These are phyloP conservation scores for Eupeodes luniger DNA, from an alignment of 2,888 invertebrate genomes.

Conservation along the genomic window DNA sequence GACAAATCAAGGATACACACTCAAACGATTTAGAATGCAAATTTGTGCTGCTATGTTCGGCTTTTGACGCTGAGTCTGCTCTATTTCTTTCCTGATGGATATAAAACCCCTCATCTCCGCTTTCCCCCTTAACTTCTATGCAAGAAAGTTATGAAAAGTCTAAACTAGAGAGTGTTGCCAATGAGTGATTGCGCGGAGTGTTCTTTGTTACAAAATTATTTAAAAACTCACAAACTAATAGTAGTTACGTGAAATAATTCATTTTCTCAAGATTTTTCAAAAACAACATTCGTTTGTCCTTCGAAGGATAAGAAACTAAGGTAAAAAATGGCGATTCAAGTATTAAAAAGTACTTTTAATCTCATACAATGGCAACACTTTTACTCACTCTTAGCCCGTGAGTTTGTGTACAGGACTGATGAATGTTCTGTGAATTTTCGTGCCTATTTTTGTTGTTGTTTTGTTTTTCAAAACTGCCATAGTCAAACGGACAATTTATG, in stretches of 20 bases:
- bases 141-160: neutral
- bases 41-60: slow-evolving; percentile 16
- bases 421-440: slow-evolving; percentile 61
- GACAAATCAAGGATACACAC: slow-evolving; percentile 49
- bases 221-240: no score
- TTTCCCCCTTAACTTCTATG: neutral
- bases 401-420: slow-evolving; percentile 38
- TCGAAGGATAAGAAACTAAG: no score
- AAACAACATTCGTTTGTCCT: no score
- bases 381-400: neutral
- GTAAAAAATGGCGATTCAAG: no score
- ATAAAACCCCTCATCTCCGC: no score
- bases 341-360: neutral
- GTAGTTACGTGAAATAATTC: no score
- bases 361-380: slow-evolving; percentile 21
- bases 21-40: slow-evolving; percentile 55
- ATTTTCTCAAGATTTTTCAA: no score
- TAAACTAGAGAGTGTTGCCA: neutral
- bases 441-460: slow-evolving; percentile 14
- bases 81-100: neutral
- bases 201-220: neutral
- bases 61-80: slow-evolving; percentile 1
- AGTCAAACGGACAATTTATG: slow-evolving; percentile 69
- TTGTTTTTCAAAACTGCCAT: slow-evolving; percentile 9
- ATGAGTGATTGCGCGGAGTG: neutral